Percentiles rank a stretch among this genome's conserved stretches.
Evolutionary conservation across 1,140 invertebrate genomes (phyloP).

Genomic region (Nasonia longicornis): DNA sequence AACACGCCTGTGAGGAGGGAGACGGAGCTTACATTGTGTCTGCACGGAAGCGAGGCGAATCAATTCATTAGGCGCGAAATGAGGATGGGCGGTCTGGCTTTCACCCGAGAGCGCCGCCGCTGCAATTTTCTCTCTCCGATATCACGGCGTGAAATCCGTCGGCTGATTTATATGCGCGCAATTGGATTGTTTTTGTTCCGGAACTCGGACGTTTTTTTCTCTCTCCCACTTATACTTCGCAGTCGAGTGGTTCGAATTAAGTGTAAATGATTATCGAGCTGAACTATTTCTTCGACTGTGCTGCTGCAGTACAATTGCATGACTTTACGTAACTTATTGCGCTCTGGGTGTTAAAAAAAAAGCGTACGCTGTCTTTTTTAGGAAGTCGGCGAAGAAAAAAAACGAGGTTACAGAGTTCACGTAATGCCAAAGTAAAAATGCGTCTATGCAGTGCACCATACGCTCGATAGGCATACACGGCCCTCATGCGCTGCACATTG

Average conservation of each 20-base stretch:
- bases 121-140: background rate
- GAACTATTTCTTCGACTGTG: background rate
- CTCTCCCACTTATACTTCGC: background rate
- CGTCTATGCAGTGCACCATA: background rate
- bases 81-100: slow-evolving; percentile 14
- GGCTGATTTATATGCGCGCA: background rate
- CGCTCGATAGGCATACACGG: background rate
- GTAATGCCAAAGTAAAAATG: background rate
- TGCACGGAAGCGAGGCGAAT: slow-evolving; percentile 10
- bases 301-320: background rate
- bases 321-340: background rate
- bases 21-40: background rate
- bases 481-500: background rate
- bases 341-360: background rate
- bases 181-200: background rate
- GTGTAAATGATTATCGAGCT: background rate
- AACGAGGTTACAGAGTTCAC: background rate
- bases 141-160: background rate
- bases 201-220: background rate
- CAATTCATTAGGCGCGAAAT: slow-evolving; percentile 14
- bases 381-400: too few relatives aligned
- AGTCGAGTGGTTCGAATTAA: background rate
- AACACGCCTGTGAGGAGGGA: too few relatives aligned
- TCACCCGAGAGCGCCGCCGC: background rate
- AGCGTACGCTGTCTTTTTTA: too few relatives aligned